Conservation (phyloP, 2,888 invertebrate species). For the Platypus cylindrus region DNA sequence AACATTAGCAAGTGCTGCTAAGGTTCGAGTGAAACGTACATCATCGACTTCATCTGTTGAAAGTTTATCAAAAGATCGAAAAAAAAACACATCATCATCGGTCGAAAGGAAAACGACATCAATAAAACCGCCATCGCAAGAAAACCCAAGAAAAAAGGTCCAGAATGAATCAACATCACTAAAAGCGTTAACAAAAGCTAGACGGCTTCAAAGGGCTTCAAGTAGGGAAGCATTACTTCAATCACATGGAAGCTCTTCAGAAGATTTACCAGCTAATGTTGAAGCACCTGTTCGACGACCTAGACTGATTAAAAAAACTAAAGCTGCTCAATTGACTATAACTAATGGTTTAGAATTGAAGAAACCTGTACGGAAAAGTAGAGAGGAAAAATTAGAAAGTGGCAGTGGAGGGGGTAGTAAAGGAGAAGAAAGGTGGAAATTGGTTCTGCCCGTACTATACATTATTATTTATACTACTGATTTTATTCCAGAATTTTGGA, state of each 20-base stretch:
- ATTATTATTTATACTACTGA: neutral
- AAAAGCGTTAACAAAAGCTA: conserved; percentile 31
- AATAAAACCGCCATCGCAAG: conserved; percentile 1
- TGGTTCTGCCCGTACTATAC: neutral
- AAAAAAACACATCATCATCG: conserved; percentile 12
- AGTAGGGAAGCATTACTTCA: conserved; percentile 38
- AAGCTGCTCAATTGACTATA: conserved; percentile 26
- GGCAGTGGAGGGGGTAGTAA: conserved; percentile 21
- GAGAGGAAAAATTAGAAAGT: conserved; percentile 14
- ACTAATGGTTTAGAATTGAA: conserved; percentile 27
- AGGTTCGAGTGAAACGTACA: conserved; percentile 26
- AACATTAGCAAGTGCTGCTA: conserved; percentile 18
- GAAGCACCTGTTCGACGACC: conserved; percentile 31
- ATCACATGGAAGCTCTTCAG: conserved; percentile 40
- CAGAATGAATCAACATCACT: conserved; percentile 13
- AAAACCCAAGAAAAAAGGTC: conserved; percentile 18
- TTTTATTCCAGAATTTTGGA: conserved; percentile 22
- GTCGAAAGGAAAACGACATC: conserved; percentile 13
- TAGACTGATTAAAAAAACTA: conserved; percentile 31
- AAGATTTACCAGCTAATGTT: conserved; percentile 33
- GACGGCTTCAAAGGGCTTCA: conserved; percentile 38
- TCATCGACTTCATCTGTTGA: conserved; percentile 35
- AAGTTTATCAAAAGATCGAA: conserved; percentile 23
- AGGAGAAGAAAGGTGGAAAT: conserved; percentile 26
- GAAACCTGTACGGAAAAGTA: conserved; percentile 15